phyloP scores from a whole-genome alignment of 2,888 invertebrate species.

The Anagyrus pseudococci region DNA sequence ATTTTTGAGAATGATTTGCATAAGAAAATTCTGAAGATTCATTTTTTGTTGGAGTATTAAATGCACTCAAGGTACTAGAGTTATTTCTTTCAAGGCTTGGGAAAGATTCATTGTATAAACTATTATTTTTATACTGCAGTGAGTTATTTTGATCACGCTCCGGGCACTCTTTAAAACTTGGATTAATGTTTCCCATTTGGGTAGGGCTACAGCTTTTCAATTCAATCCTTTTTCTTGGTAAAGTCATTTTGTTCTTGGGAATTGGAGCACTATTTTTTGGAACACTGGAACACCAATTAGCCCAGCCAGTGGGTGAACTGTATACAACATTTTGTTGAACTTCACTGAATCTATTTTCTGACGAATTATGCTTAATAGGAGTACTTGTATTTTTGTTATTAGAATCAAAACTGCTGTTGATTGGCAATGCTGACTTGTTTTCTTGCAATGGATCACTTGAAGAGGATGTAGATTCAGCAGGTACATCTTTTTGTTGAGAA shows the following conservation, averaged over 20 bases:
- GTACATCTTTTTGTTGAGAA: not conserved
- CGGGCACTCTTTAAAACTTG: slow-evolving; percentile 16
- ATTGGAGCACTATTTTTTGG: slow-evolving; percentile 37
- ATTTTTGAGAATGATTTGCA: slow-evolving; percentile 36
- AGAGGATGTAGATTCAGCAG: too few relatives aligned
- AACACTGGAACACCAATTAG: too few relatives aligned
- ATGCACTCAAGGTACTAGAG: slow-evolving; percentile 28
- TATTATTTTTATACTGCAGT: slow-evolving; percentile 14
- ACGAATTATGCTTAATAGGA: not conserved
- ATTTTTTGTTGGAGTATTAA: slow-evolving; percentile 21
- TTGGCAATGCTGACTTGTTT: not conserved
- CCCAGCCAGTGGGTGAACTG: too few relatives aligned
- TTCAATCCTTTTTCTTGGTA: slow-evolving; percentile 19
- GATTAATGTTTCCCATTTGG: slow-evolving; percentile 19
- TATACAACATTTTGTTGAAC: not conserved
- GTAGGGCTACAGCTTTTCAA: slow-evolving; percentile 23
- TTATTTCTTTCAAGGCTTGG: slow-evolving; percentile 28
- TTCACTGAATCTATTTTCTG: not conserved
- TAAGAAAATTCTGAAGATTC: slow-evolving; percentile 27
- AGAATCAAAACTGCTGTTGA: not conserved
- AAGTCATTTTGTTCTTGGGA: slow-evolving; percentile 23
- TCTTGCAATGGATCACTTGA: too few relatives aligned
- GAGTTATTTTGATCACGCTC: slow-evolving; percentile 9
- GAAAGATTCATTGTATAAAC: slow-evolving; percentile 27
- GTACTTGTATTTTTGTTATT: not conserved